These are phyloP conservation scores for Scaptomyza flava DNA, from an alignment of 2,888 invertebrate species.

Conservation along the genomic window DNA sequence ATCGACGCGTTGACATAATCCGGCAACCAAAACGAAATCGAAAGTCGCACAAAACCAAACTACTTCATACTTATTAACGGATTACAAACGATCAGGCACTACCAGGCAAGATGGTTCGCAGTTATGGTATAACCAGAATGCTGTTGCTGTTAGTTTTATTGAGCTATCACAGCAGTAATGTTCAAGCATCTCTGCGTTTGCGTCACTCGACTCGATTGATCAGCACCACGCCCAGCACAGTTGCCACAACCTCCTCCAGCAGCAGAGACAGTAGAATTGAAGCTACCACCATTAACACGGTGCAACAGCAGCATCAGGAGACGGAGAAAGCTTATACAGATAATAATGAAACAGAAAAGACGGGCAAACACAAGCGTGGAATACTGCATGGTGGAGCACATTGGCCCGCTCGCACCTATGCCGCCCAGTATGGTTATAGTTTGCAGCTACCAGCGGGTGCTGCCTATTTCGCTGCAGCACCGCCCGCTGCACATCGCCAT, in stretches of 20 bases:
- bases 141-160: constrained; percentile 27
- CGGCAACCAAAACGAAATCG: constrained; percentile 39
- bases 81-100: constrained; percentile 30
- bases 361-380: constrained; percentile 78
- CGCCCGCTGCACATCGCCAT: constrained; percentile 51
- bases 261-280: constrained; percentile 7
- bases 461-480: constrained; percentile 59
- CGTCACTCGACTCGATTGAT: constrained; percentile 49
- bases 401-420: constrained; percentile 81
- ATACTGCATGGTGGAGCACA: constrained; percentile 65
- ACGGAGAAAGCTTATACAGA: constrained; percentile 4
- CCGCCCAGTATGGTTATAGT: constrained; percentile 81
- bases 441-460: constrained; percentile 72
- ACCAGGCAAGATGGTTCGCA: constrained; percentile 38
- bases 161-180: constrained; percentile 1
- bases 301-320: constrained; percentile 6
- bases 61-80: constrained; percentile 25
- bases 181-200: constrained; percentile 52
- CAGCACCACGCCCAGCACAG: constrained; percentile 42
- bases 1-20: constrained; percentile 76
- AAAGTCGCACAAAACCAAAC: constrained; percentile 37
- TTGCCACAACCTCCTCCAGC: constrained; percentile 26
- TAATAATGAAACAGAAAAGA: constrained; percentile 11
- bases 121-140: constrained; percentile 23
- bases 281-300: not conserved